Percentiles rank a stretch among this genome's conserved stretches.
Evolutionary conservation across 2,797 vertebrate genomes (phyloP).

Genomic region (Adrianichthys oophorus): DNA sequence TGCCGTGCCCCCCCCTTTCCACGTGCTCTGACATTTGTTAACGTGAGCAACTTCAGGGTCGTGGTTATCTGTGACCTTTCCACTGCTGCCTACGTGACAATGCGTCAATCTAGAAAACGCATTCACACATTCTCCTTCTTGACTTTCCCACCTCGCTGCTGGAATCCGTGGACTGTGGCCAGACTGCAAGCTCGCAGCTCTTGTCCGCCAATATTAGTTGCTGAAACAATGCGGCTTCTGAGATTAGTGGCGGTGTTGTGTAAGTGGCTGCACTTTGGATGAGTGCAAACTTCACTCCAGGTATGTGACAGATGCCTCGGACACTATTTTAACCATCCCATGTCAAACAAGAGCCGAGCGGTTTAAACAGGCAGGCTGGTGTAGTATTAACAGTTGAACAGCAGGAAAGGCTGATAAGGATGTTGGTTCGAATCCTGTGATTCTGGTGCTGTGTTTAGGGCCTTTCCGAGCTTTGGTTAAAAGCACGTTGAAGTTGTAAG

Average conservation of each 20-base stretch:
- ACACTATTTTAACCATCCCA: conserved; percentile 32
- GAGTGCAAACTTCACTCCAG: conserved; percentile 29
- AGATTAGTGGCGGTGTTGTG: conserved; percentile 32
- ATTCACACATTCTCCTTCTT: conserved; percentile 30
- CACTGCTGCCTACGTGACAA: conserved; percentile 72
- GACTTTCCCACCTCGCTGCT: conserved; percentile 43
- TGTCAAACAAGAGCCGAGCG: conserved; percentile 13
- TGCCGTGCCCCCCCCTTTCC: conserved; percentile 4
- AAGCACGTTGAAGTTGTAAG: conserved; percentile 33
- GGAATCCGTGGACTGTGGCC: conserved; percentile 58
- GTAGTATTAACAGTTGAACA: conserved; percentile 2
- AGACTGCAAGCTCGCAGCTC: conserved; percentile 55
- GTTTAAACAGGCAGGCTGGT: not conserved
- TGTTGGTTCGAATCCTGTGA: conserved; percentile 5
- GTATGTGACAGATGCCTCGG: conserved; percentile 44
- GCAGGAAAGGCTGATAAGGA: conserved; percentile 11
- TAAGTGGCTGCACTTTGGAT: conserved; percentile 40
- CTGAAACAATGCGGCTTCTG: conserved; percentile 60
- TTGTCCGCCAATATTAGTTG: conserved; percentile 51
- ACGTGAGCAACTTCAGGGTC: conserved; percentile 53
- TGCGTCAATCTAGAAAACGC: conserved; percentile 44
- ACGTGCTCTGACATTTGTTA: conserved; percentile 11
- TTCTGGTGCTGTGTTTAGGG: conserved; percentile 1
- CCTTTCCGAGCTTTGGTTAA: conserved; percentile 18
- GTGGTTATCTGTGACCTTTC: conserved; percentile 56